Percentiles rank a stretch among this genome's conserved stretches.
Conservation (phyloP, 2,888 invertebrate genomes). For the Andrena camellia region DNA sequence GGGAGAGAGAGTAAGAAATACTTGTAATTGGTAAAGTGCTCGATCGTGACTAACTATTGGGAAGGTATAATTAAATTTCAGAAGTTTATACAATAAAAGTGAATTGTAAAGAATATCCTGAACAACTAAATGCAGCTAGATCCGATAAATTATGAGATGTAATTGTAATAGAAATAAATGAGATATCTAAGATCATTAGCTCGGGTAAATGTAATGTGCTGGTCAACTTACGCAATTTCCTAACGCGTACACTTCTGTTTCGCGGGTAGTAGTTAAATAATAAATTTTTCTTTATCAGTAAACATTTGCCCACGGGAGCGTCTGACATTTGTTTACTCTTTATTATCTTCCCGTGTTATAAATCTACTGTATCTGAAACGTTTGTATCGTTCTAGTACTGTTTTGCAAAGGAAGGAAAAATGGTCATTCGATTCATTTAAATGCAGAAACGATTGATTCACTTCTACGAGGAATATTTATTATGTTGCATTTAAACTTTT, state of each 20-base stretch:
- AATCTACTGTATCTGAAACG: neutral
- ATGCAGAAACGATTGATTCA: neutral
- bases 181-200: too few species aligned
- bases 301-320: neutral
- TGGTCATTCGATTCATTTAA: neutral
- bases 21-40: neutral
- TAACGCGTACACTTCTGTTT: too few species aligned
- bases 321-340: neutral
- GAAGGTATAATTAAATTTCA: neutral
- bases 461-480: neutral
- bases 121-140: neutral
- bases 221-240: too few species aligned
- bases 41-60: neutral
- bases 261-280: neutral
- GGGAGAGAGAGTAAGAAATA: neutral
- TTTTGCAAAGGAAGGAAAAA: neutral
- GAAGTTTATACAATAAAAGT: neutral
- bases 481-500: neutral
- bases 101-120: neutral
- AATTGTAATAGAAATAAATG: neutral
- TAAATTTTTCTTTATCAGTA: conserved; percentile 18
- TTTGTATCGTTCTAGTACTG: neutral
- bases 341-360: neutral
- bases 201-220: too few species aligned
- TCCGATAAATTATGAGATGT: conserved; percentile 8